These are phyloP conservation scores for Philopedon plagiatum DNA, from an alignment of 2,888 invertebrate genomes.

Conservation along the genomic window DNA sequence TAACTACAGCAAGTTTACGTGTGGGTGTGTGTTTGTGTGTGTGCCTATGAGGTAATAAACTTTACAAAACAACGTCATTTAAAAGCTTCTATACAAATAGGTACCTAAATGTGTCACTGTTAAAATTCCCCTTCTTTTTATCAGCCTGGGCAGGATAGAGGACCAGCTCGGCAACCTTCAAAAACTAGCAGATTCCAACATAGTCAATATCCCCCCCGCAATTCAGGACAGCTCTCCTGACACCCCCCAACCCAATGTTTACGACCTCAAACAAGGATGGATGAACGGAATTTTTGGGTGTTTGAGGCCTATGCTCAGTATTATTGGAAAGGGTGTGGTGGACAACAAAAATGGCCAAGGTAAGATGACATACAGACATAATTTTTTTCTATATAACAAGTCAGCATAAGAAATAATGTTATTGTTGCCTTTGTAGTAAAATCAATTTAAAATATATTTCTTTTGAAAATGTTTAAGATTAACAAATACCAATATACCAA, in stretches of 20 bases:
- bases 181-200: constrained; percentile 38
- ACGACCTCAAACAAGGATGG: constrained; percentile 77
- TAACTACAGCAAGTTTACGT: too few relatives aligned
- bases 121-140: background rate
- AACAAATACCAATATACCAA: too few relatives aligned
- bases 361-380: constrained; percentile 27
- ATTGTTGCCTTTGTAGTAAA: too few relatives aligned
- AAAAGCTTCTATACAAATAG: too few relatives aligned
- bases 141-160: constrained; percentile 23
- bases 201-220: constrained; percentile 67
- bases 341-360: constrained; percentile 78
- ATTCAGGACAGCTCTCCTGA: constrained; percentile 69
- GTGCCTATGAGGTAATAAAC: too few relatives aligned
- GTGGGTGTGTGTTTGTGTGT: too few relatives aligned
- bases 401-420: background rate
- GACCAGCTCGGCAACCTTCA: constrained; percentile 38
- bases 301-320: constrained; percentile 88
- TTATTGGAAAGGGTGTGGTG: constrained; percentile 84
- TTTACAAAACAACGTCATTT: too few relatives aligned
- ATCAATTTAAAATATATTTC: too few relatives aligned
- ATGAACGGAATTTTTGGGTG: constrained; percentile 90
- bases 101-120: background rate
- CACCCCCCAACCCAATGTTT: constrained; percentile 64
- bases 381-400: too few relatives aligned
- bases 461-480: too few relatives aligned